Percentiles rank a stretch among this genome's conserved stretches.
Evolutionary conservation across 2,113 vertebrate genomes (phyloP).

Genomic region (Fregata magnificens): DNA sequence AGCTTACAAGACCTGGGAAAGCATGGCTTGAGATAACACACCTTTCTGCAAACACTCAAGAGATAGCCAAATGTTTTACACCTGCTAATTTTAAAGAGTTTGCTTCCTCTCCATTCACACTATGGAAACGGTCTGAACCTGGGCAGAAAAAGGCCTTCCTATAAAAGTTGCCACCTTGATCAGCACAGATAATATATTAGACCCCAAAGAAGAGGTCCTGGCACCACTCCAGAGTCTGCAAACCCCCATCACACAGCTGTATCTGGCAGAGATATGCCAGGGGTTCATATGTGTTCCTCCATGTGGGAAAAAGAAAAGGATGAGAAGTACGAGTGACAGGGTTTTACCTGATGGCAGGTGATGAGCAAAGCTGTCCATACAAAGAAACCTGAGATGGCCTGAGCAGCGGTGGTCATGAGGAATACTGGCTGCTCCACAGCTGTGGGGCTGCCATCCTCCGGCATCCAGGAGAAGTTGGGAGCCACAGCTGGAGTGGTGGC

Average conservation of each 20-base stretch:
- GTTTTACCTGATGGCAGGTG: slow-evolving; percentile 94
- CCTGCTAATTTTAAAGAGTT: background rate
- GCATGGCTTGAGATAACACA: background rate
- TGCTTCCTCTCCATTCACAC: background rate
- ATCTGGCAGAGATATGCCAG: background rate
- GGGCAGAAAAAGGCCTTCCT: background rate
- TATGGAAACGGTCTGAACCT: background rate
- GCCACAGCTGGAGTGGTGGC: slow-evolving; percentile 71
- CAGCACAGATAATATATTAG: background rate
- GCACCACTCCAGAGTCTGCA: background rate
- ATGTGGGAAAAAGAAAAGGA: background rate
- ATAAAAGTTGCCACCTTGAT: background rate
- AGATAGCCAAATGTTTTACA: background rate
- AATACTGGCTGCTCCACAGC: slow-evolving; percentile 86
- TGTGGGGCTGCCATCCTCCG: slow-evolving; percentile 80
- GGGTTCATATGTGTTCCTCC: background rate
- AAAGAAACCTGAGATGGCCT: slow-evolving; percentile 92
- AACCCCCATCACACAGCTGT: background rate
- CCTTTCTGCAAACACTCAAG: background rate
- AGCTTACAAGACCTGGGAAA: background rate
- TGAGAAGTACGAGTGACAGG: background rate
- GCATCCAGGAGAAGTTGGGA: slow-evolving; percentile 79
- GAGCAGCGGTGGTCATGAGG: slow-evolving; percentile 92
- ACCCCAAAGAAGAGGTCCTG: background rate
- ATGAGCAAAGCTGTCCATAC: slow-evolving; percentile 95